A percentile compares a stretch with the other conserved stretches of the same genome.
Evolutionary conservation across 1,140 invertebrate species (phyloP).

Genomic region (Medauroidea extradentata): DNA sequence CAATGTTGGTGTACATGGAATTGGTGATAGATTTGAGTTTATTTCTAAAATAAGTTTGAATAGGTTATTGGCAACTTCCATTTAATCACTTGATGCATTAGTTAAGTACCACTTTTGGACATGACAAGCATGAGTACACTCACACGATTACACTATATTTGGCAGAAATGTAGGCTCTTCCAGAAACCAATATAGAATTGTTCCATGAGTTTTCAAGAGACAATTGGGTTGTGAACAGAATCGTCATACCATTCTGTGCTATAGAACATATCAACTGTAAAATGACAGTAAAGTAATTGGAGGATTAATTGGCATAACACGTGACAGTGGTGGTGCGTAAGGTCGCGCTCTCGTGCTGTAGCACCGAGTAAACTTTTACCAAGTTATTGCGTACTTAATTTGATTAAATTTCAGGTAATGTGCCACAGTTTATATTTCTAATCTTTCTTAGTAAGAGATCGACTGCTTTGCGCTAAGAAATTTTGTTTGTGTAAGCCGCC

Average conservation of each 20-base stretch:
- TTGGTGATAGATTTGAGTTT: neutral
- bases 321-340: too few relatives aligned
- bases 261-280: neutral
- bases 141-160: neutral
- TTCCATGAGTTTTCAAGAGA: neutral
- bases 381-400: too few relatives aligned
- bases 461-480: too few relatives aligned
- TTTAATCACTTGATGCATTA: neutral
- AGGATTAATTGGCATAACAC: too few relatives aligned
- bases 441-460: too few relatives aligned
- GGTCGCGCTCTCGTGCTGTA: too few relatives aligned
- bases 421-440: too few relatives aligned
- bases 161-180: neutral
- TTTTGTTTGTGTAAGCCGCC: too few relatives aligned
- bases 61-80: neutral
- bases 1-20: neutral
- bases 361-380: too few relatives aligned
- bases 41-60: neutral
- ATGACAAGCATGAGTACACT: neutral
- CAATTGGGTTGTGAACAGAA: slow-evolving; percentile 4
- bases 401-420: too few relatives aligned
- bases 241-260: neutral
- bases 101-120: neutral
- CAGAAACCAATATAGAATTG: neutral
- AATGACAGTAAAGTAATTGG: neutral